Evolutionary conservation across 2,797 vertebrate genomes (phyloP).

Genomic region (Peromyscus eremicus): DNA sequence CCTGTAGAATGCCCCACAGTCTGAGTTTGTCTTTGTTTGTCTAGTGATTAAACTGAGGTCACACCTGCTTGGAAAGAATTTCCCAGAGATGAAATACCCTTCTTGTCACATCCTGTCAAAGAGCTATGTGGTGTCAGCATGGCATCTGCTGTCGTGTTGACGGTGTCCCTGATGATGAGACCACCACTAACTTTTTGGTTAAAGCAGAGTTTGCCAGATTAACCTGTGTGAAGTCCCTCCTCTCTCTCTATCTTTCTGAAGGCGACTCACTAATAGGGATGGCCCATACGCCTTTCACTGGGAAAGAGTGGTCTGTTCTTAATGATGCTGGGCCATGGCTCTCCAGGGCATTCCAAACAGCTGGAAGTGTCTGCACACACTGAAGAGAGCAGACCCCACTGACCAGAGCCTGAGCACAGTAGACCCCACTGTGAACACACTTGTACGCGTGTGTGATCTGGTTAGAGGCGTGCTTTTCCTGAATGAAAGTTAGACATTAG

Average conservation of each 20-base stretch:
- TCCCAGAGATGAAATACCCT: not conserved
- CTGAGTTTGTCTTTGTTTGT: not conserved
- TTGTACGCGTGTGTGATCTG: not conserved
- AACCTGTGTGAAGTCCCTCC: not conserved
- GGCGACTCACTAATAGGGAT: not conserved
- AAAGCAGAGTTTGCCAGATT: not conserved
- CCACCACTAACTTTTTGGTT: not conserved
- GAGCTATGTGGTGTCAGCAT: not conserved
- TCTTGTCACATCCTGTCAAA: not conserved
- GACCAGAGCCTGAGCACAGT: not conserved
- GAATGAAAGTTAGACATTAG: constrained; percentile 13
- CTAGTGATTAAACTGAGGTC: not conserved
- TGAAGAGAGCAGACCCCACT: not conserved
- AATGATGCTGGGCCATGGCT: rapidly evolving
- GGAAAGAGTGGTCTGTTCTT: rapidly evolving
- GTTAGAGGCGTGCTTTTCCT: constrained; percentile 19
- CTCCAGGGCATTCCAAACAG: not conserved
- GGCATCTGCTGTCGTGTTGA: not conserved
- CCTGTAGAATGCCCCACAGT: not conserved
- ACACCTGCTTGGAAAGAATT: not conserved
- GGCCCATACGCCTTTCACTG: rapidly evolving
- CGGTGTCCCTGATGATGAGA: not conserved
- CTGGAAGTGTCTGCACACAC: rapidly evolving
- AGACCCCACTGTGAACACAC: not conserved
- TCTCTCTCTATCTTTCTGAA: not conserved